phyloP scores from a whole-genome alignment of 1,140 invertebrate species.

The Drosophila erecta region DNA sequence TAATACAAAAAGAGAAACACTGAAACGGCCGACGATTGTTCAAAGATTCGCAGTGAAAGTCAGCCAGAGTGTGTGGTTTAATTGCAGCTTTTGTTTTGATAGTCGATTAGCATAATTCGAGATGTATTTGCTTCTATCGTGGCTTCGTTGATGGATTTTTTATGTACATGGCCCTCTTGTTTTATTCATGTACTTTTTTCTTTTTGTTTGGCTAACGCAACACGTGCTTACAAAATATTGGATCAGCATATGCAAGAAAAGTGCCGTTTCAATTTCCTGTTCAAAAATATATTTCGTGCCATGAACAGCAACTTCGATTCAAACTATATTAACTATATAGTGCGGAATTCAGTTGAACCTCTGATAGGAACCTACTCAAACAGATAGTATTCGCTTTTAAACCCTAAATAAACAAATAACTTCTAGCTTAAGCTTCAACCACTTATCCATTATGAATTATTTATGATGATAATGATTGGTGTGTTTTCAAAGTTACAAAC shows the following conservation, averaged over 20 bases:
- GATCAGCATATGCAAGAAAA: conserved; percentile 25
- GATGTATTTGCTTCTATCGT: conserved; percentile 37
- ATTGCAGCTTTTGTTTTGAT: conserved; percentile 74
- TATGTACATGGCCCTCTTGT: conserved; percentile 17
- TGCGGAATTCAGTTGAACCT: not conserved
- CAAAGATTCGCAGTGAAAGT: conserved; percentile 65
- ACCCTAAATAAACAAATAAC: too few relatives aligned
- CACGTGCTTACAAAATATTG: conserved; percentile 30
- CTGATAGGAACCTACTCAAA: not conserved
- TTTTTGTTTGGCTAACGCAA: conserved; percentile 13
- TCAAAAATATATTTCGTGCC: conserved; percentile 1
- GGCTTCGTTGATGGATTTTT: conserved; percentile 32
- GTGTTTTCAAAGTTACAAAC: not conserved
- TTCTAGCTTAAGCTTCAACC: too few relatives aligned
- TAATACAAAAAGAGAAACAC: conserved; percentile 75
- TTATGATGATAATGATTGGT: not conserved
- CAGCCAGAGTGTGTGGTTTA: conserved; percentile 53
- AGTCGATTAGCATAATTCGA: conserved; percentile 61
- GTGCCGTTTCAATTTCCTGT: conserved; percentile 36
- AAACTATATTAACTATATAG: not conserved
- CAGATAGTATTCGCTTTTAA: not conserved
- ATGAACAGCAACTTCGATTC: conserved; percentile 35
- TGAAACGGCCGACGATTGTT: conserved; percentile 44
- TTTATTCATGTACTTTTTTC: conserved; percentile 18
- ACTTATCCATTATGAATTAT: too few relatives aligned